Percentiles rank a stretch among this genome's conserved stretches.
Conservation (phyloP, 2,797 vertebrate genomes). For the Fistularia tabacaria region DNA sequence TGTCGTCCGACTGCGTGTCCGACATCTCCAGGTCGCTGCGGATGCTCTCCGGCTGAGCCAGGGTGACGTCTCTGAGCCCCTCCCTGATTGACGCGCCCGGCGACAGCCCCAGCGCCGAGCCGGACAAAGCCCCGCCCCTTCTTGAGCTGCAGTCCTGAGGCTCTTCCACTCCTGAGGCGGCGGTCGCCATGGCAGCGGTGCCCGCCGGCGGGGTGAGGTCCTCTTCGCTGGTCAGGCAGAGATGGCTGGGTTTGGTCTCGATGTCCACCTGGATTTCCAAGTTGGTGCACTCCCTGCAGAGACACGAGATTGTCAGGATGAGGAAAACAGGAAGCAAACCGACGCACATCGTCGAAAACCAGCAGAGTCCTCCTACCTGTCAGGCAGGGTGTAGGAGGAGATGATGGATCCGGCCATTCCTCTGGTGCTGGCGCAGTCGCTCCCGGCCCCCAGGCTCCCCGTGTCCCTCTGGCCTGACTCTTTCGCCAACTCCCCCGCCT, state of each 20-base stretch:
- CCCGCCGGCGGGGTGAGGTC: slow-evolving; percentile 72
- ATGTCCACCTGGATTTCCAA: slow-evolving; percentile 99
- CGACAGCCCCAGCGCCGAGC: slow-evolving; percentile 68
- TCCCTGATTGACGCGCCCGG: slow-evolving; percentile 79
- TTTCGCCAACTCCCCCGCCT: slow-evolving; percentile 87
- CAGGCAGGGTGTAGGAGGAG: slow-evolving; percentile 96
- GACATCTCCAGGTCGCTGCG: slow-evolving; percentile 98
- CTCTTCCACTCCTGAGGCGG: slow-evolving; percentile 81
- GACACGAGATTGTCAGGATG: neutral
- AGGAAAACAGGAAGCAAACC: neutral
- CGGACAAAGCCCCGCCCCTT: slow-evolving; percentile 71
- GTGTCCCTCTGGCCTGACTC: slow-evolving; percentile 89
- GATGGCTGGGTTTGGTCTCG: slow-evolving; percentile 95
- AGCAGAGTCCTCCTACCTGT: slow-evolving; percentile 76
- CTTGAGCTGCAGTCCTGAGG: slow-evolving; percentile 79
- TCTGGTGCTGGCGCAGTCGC: slow-evolving; percentile 94
- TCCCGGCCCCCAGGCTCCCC: slow-evolving; percentile 89
- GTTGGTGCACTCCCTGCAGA: slow-evolving; percentile 91
- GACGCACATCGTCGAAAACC: too few species aligned
- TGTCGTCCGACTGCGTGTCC: slow-evolving; percentile 95
- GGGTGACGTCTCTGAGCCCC: slow-evolving; percentile 85
- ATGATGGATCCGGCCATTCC: slow-evolving; percentile 99
- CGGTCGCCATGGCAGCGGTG: slow-evolving; percentile 65
- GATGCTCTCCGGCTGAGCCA: slow-evolving; percentile 97
- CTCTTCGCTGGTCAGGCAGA: slow-evolving; percentile 90